Conservation (phyloP, 2,888 invertebrate genomes). For the Ditula angustiorana region DNA sequence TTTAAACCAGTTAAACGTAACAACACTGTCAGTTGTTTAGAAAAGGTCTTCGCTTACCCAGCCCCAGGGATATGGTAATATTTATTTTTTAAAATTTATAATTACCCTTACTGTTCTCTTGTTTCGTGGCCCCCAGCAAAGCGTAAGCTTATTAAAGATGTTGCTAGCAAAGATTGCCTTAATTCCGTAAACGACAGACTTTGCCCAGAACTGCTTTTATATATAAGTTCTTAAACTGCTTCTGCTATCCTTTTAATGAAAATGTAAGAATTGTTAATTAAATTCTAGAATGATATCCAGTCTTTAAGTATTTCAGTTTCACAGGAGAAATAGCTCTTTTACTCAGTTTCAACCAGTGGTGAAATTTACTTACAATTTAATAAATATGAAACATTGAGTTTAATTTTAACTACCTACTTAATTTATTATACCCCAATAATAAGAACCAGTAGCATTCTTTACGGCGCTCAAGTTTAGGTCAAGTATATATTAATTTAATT, state of each 20-base stretch:
- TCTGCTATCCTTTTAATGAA: constrained; percentile 2
- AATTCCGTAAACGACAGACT: constrained; percentile 55
- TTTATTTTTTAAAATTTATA: not conserved
- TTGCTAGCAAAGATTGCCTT: constrained; percentile 60
- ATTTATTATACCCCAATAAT: too few relatives aligned
- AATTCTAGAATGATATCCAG: not conserved
- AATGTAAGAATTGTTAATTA: not conserved
- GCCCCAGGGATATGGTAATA: not conserved
- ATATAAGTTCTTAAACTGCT: constrained; percentile 32
- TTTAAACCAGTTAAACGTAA: not conserved
- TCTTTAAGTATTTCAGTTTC: not conserved
- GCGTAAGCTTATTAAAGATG: constrained; percentile 62
- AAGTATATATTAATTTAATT: too few relatives aligned
- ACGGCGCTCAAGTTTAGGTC: too few relatives aligned
- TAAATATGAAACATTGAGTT: too few relatives aligned
- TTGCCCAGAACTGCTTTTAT: constrained; percentile 13
- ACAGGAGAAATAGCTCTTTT: not conserved
- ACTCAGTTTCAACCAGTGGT: too few relatives aligned
- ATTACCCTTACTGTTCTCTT: not conserved
- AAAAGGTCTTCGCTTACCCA: not conserved
- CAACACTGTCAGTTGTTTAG: not conserved
- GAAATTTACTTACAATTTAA: too few relatives aligned
- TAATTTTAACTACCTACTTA: too few relatives aligned
- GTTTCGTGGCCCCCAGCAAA: constrained; percentile 46
- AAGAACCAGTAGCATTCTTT: too few relatives aligned